Conservation (phyloP, 2,888 invertebrate species). For the Athalia rosae region DNA sequence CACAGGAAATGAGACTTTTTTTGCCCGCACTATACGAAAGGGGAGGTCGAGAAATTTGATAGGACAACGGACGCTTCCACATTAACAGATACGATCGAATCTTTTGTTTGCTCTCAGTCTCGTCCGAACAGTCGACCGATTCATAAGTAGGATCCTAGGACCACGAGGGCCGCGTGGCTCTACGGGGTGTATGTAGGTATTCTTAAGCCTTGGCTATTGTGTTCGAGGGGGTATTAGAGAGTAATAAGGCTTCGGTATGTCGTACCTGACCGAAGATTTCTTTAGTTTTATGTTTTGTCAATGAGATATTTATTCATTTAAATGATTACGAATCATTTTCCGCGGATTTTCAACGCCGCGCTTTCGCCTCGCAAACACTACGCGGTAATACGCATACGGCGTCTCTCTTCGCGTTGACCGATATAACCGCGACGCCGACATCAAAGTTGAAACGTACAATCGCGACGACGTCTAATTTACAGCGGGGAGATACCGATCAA, state of each 20-base stretch:
- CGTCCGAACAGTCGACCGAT: conserved; percentile 19
- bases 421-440: neutral
- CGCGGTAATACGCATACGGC: neutral
- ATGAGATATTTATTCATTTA: conserved; percentile 40
- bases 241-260: conserved; percentile 29
- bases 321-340: neutral
- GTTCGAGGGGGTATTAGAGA: conserved; percentile 21
- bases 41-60: conserved; percentile 53
- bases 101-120: conserved; percentile 18
- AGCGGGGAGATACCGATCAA: conserved; percentile 34
- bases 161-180: neutral
- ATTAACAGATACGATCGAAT: conserved; percentile 39
- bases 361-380: neutral
- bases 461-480: conserved; percentile 10
- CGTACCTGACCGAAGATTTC: conserved; percentile 2
- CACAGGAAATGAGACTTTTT: conserved; percentile 60
- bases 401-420: neutral
- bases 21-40: neutral
- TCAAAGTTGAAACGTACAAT: neutral
- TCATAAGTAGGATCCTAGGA: neutral
- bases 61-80: conserved; percentile 51
- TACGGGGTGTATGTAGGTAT: conserved; percentile 31
- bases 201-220: conserved; percentile 35
- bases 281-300: conserved; percentile 8
- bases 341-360: neutral